These are phyloP conservation scores for Manis crassicaudata DNA, from an alignment of 2,797 vertebrate species.

Conservation along the genomic window DNA sequence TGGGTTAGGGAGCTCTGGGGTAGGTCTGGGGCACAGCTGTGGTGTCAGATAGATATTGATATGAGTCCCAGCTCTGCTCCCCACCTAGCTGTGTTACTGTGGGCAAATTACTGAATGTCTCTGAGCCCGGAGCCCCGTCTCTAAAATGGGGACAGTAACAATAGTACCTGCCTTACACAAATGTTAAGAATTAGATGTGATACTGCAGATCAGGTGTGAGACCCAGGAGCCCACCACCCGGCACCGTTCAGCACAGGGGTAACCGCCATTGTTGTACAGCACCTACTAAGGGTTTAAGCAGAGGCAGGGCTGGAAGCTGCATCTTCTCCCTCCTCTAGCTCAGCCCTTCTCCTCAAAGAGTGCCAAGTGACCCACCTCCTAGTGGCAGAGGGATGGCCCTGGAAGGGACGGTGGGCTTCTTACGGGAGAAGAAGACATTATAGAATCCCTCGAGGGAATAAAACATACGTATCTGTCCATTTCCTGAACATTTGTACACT, in stretches of 20 bases:
- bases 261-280: not conserved
- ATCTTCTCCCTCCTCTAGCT: not conserved
- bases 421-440: not conserved
- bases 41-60: not conserved
- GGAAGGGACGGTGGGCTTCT: too few relatives aligned
- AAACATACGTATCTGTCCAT: not conserved
- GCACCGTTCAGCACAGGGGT: not conserved
- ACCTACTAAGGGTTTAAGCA: too few relatives aligned
- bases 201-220: not conserved
- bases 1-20: not conserved
- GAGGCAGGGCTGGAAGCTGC: too few relatives aligned
- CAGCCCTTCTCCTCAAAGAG: not conserved
- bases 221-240: not conserved
- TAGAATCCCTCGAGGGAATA: not conserved
- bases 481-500: not conserved
- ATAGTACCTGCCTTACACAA: accelerated
- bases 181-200: not conserved
- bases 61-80: not conserved
- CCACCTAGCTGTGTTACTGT: not conserved
- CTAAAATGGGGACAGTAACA: not conserved
- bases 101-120: not conserved
- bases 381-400: not conserved
- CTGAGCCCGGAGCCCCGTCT: not conserved
- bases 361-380: not conserved
- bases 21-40: too few relatives aligned